Conservation (phyloP, 2,113 vertebrate species). For the Columba janthina region DNA sequence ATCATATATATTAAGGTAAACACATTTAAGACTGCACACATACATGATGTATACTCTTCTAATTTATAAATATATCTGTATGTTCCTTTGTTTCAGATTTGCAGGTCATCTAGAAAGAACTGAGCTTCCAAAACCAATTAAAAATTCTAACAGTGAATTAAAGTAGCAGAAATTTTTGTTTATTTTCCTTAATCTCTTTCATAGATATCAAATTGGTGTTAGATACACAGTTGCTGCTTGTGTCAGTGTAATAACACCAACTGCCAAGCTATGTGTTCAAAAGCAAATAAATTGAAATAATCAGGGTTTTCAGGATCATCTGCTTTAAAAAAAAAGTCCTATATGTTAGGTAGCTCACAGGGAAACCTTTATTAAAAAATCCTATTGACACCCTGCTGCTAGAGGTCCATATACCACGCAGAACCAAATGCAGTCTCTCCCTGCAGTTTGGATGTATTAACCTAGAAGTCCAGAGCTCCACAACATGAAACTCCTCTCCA, state of each 20-base stretch:
- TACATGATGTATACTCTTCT: not conserved
- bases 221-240: not conserved
- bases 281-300: not conserved
- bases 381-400: not conserved
- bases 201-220: not conserved
- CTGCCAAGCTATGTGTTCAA: not conserved
- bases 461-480: not conserved
- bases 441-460: not conserved
- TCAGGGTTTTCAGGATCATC: not conserved
- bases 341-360: not conserved
- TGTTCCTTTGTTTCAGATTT: conserved; percentile 6
- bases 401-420: not conserved
- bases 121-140: not conserved
- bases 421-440: not conserved
- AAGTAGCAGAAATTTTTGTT: not conserved
- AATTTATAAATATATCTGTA: not conserved
- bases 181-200: not conserved
- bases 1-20: not conserved
- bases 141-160: not conserved
- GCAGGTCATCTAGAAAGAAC: not conserved
- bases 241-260: not conserved
- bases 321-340: not conserved
- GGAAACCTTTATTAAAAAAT: not conserved
- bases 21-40: not conserved
- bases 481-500: not conserved